A percentile compares a stretch with the other conserved stretches of the same genome.
phyloP scores from a whole-genome alignment of 2,888 invertebrate genomes.

The Podabrus alpinus region DNA sequence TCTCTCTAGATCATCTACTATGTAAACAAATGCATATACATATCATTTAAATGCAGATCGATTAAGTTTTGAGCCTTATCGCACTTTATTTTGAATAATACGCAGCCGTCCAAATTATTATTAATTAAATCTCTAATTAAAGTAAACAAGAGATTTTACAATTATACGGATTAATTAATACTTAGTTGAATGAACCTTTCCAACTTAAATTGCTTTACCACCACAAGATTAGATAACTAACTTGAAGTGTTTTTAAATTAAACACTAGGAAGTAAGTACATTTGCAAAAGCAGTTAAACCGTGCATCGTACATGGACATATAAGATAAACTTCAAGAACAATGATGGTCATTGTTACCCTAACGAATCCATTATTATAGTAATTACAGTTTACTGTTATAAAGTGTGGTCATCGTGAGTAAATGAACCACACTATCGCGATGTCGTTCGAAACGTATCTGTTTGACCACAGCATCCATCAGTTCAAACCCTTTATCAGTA shows the following conservation, averaged over 20 bases:
- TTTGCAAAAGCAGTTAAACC: background rate
- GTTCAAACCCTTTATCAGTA: constrained; percentile 24
- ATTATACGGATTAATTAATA: background rate
- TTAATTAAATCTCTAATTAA: background rate
- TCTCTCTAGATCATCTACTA: constrained; percentile 16
- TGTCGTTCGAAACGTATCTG: constrained; percentile 40
- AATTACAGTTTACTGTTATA: constrained; percentile 53
- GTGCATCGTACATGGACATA: constrained; percentile 11
- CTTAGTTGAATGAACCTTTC: too few relatives aligned
- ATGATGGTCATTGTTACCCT: constrained; percentile 36
- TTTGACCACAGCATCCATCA: constrained; percentile 33
- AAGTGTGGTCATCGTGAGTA: constrained; percentile 52
- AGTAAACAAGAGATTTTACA: background rate
- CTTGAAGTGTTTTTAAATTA: background rate
- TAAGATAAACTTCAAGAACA: constrained; percentile 21
- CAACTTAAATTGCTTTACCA: background rate
- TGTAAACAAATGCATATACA: constrained; percentile 17
- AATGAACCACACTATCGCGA: constrained; percentile 52
- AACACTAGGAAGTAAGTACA: background rate
- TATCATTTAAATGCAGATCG: constrained; percentile 20
- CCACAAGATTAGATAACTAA: background rate
- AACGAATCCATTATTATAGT: constrained; percentile 51
- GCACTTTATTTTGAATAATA: background rate
- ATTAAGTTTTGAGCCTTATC: constrained; percentile 4
- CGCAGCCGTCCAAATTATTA: background rate